Evolutionary conservation across 1,140 invertebrate species (phyloP).

Genomic region (Procambarus virginalis): DNA sequence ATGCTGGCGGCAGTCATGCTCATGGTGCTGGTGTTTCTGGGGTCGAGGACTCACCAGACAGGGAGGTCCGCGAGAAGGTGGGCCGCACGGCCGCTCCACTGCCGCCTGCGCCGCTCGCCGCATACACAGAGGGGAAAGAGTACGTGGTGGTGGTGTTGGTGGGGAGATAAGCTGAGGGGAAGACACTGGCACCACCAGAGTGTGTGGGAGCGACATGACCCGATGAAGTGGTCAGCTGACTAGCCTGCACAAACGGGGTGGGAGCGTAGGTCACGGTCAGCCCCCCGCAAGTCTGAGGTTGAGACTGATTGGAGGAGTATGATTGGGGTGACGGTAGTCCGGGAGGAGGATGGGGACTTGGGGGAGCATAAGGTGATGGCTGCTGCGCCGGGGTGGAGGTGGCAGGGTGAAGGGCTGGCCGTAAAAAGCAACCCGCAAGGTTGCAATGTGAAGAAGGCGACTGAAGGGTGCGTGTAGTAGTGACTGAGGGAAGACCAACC

Average conservation of each 20-base stretch:
- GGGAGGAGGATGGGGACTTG: conserved; percentile 59
- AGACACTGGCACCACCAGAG: conserved; percentile 47
- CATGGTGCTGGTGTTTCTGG: conserved; percentile 39
- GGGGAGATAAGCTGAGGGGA: conserved; percentile 56
- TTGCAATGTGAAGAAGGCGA: conserved; percentile 63
- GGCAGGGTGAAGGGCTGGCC: conserved; percentile 49
- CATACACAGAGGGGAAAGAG: conserved; percentile 55
- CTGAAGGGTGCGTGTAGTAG: conserved; percentile 45
- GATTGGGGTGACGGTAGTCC: conserved; percentile 56
- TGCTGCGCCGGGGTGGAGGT: conserved; percentile 41
- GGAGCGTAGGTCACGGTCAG: conserved; percentile 51
- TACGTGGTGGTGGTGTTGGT: conserved; percentile 52
- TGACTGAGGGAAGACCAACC: conserved; percentile 28
- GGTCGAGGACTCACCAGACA: conserved; percentile 57
- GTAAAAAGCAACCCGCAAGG: conserved; percentile 58
- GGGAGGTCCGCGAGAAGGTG: conserved; percentile 71
- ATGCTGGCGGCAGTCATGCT: conserved; percentile 9
- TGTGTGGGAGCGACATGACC: conserved; percentile 51
- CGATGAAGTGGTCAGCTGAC: conserved; percentile 52
- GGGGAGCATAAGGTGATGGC: conserved; percentile 61
- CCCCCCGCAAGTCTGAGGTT: conserved; percentile 44
- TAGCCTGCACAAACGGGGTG: conserved; percentile 62
- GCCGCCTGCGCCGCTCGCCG: conserved; percentile 26
- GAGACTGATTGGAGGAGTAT: conserved; percentile 30
- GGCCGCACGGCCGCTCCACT: conserved; percentile 73